Percentiles rank a stretch among this genome's conserved stretches.
Conservation (phyloP, 2,797 vertebrate species). For the Sebastes miniatus region DNA sequence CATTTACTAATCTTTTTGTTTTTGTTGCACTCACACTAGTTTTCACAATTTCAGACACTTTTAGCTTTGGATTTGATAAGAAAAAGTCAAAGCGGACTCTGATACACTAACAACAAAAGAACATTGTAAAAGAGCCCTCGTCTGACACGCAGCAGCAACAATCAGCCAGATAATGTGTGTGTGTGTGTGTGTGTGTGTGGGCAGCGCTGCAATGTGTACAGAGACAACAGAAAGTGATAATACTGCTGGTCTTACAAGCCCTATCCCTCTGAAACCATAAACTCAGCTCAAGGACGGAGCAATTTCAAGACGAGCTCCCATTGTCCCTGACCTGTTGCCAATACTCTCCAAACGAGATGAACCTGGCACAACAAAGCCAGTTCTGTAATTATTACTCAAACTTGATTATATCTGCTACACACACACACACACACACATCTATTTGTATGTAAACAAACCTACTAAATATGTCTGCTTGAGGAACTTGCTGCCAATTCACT, state of each 20-base stretch:
- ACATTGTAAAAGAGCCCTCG: conserved; percentile 23
- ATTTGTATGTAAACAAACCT: conserved; percentile 52
- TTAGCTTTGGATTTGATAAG: background rate
- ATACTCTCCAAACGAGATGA: conserved; percentile 40
- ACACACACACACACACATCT: background rate
- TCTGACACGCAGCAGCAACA: conserved; percentile 53
- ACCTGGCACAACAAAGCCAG: conserved; percentile 27
- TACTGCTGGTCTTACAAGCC: conserved; percentile 68
- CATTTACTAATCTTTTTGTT: conserved; percentile 13
- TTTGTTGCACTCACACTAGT: background rate
- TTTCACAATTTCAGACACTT: background rate
- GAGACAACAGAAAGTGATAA: conserved; percentile 77
- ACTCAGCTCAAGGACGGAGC: conserved; percentile 71
- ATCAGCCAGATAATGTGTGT: conserved; percentile 16
- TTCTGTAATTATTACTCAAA: conserved; percentile 30
- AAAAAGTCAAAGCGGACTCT: background rate
- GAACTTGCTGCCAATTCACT: conserved; percentile 72
- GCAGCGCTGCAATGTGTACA: conserved; percentile 74
- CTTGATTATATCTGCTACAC: background rate
- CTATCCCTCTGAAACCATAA: conserved; percentile 68
- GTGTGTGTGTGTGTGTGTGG: conserved; percentile 28
- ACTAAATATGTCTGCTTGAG: conserved; percentile 65
- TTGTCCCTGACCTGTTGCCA: conserved; percentile 68
- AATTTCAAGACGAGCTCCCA: conserved; percentile 52
- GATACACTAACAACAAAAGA: background rate